Percentiles rank a stretch among this genome's conserved stretches.
Conservation (phyloP, 92 coral and sea anemone species). For the Porites rus region DNA sequence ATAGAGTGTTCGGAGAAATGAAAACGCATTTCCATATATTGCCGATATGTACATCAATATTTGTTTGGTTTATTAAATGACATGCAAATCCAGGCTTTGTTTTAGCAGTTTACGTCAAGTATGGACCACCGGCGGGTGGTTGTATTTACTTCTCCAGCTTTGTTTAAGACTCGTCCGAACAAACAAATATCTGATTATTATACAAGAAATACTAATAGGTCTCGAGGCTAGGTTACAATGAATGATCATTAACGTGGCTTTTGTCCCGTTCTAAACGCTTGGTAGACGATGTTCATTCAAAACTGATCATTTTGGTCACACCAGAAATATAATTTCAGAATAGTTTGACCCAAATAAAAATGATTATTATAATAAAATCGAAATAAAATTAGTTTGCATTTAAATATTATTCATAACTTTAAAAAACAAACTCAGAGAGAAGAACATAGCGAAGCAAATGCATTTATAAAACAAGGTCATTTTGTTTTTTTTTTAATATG, state of each 20-base stretch:
- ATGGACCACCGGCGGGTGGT: background rate
- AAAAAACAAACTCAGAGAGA: too few species aligned
- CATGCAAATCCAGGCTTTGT: constrained; percentile 1
- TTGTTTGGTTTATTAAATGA: background rate
- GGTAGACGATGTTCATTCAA: background rate
- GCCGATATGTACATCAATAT: background rate
- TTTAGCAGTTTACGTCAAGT: background rate
- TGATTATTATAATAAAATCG: too few species aligned
- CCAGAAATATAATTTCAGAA: too few species aligned
- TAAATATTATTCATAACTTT: too few species aligned
- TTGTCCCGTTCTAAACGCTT: background rate
- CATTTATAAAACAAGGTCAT: too few species aligned
- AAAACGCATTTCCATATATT: background rate
- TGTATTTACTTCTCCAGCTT: background rate
- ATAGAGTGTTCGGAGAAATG: background rate
- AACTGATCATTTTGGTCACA: too few species aligned
- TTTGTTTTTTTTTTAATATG: too few species aligned
- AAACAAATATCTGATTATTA: background rate
- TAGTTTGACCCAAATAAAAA: too few species aligned
- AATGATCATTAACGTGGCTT: background rate
- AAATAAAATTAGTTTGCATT: too few species aligned
- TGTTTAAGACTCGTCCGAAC: background rate
- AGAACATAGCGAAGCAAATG: too few species aligned
- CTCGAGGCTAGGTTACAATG: background rate
- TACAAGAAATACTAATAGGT: background rate